These are phyloP conservation scores for Dunckerocampus dactyliophorus DNA, from an alignment of 2,113 vertebrate genomes.

Conservation along the genomic window DNA sequence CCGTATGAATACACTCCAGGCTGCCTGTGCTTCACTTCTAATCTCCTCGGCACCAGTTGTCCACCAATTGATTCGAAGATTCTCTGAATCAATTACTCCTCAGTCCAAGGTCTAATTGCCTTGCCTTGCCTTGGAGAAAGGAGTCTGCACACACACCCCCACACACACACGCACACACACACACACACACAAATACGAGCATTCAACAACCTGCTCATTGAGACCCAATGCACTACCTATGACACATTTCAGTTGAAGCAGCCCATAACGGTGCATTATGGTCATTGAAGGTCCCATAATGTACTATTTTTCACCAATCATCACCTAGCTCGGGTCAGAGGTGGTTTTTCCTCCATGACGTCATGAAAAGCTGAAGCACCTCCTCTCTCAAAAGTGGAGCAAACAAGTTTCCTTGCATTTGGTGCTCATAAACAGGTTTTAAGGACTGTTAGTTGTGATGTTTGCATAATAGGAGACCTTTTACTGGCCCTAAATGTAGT, in stretches of 20 bases:
- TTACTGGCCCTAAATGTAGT: slow-evolving; percentile 6
- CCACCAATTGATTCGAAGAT: slow-evolving; percentile 80
- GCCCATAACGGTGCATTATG: slow-evolving; percentile 22
- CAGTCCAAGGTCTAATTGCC: slow-evolving; percentile 73
- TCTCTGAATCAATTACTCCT: slow-evolving; percentile 80
- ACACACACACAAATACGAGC: slow-evolving; percentile 1
- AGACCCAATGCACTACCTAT: slow-evolving; percentile 29
- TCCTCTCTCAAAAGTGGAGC: no score
- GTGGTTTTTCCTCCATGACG: no score
- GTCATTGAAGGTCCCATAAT: no score
- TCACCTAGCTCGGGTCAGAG: no score
- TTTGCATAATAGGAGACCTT: no score
- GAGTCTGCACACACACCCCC: not conserved
- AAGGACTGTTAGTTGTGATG: no score
- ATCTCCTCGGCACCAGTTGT: slow-evolving; percentile 78
- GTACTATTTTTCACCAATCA: no score
- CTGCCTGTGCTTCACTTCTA: slow-evolving; percentile 74
- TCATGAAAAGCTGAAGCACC: no score
- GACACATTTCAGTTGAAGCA: slow-evolving; percentile 22
- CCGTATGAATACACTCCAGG: slow-evolving; percentile 64
- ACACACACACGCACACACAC: slow-evolving; percentile 6
- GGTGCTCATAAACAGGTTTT: no score
- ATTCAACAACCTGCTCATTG: not conserved
- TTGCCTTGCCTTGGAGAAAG: not conserved
- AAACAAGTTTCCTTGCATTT: no score